These are phyloP conservation scores for Hydrozoanthus tunicans DNA, from an alignment of 64 coral and sea anemone genomes.

Conservation along the genomic window DNA sequence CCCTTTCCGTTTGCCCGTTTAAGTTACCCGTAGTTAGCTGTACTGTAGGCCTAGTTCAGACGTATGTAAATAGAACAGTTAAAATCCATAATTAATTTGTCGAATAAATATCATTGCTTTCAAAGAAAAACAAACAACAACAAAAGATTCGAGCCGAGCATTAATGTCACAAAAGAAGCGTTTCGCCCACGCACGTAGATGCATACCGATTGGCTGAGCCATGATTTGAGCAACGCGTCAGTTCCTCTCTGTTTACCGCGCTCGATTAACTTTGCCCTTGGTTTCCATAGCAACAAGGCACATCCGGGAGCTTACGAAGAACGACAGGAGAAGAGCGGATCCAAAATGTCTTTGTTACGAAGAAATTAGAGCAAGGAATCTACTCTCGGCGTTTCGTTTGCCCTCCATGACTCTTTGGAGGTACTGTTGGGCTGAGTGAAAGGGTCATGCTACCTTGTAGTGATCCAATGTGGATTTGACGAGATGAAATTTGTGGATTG, in stretches of 20 bases:
- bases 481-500: constrained; percentile 44
- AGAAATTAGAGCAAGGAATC: constrained; percentile 32
- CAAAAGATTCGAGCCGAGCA: too few relatives aligned
- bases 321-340: constrained; percentile 43
- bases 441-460: constrained; percentile 12
- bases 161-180: too few relatives aligned
- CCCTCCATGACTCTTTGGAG: not conserved
- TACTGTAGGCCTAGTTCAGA: too few relatives aligned
- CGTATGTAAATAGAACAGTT: too few relatives aligned
- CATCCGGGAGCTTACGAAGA: constrained; percentile 75
- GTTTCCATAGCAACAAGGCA: constrained; percentile 84
- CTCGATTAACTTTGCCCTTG: constrained; percentile 65
- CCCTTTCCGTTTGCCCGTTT: too few relatives aligned
- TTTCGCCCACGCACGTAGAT: not conserved
- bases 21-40: too few relatives aligned
- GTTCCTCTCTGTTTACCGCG: constrained; percentile 77
- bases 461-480: not conserved
- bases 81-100: too few relatives aligned
- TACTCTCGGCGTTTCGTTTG: not conserved
- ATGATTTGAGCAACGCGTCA: constrained; percentile 61
- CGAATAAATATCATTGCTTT: too few relatives aligned
- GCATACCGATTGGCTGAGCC: constrained; percentile 43
- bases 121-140: too few relatives aligned
- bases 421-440: not conserved
- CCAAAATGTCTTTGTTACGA: constrained; percentile 66